Base-by-base conservation (phyloP, 2,888 invertebrate genomes). In the Piscicola geometra region DNA sequence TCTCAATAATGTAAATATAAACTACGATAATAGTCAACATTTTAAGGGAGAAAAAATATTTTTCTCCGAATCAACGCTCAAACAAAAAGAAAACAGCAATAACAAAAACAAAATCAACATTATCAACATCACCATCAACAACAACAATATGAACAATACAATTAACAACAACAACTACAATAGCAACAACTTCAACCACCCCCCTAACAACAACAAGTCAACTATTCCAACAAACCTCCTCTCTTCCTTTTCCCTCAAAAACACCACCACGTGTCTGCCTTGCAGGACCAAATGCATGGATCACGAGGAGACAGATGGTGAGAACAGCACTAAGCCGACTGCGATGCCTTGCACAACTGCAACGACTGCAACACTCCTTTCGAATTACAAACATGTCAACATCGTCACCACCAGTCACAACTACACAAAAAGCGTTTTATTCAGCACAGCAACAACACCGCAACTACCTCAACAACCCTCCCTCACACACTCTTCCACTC, bases 111-210 rank as follows among this genome's bases (percentile, higher is more conserved):
- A 41, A 36, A 50, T 25, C 25, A 50, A 41, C 25, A 30, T n/a
- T 47, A 71, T 71, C 25, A 32, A 30, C 12, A 41, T 41, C 71
- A 50, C 47, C 36, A 18, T 71, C 36, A 12, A 71, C 71, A 41
- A 70, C 60, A 56, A 56, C 60, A 56, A 56, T 21, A 56, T 67
- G 67, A 30, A 67, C 32, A 67, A 30, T 21, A 35, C 32, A 50
- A 33, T 32, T 12, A 21, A 1, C 71, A 56, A 56, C 72, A 60
- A 32, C 60, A 25, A 72, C 56, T 41, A 50, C 30, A 9, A 50
- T 2, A 25, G 50, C 47, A 30, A 41, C 71, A 36, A 47, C 47
- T 9, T 9, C 70, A 35, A 70, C 70, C 21, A 33, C 36, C 18
- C 32, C 32, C 28, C n/a, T 28, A 47, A 75, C 47, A 36, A n/a